Evolutionary conservation across 2,888 invertebrate genomes (phyloP).

Genomic region (Tridacna gigas): DNA sequence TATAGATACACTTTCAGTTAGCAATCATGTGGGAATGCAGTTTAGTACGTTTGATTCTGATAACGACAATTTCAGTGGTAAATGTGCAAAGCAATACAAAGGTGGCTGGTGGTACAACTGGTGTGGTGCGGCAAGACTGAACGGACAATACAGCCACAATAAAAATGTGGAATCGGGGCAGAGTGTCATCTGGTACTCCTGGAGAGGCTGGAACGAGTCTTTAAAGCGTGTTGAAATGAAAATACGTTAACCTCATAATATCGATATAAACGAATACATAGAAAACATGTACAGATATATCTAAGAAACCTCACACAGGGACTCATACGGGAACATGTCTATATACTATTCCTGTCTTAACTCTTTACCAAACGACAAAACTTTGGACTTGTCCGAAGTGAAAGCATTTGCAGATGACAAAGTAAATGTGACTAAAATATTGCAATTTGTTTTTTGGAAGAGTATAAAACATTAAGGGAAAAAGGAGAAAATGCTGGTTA

Average conservation of each 20-base stretch:
- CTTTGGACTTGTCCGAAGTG: too few relatives aligned
- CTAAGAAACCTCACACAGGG: too few relatives aligned
- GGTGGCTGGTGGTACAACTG: neutral
- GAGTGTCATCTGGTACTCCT: neutral
- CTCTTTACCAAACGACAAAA: too few relatives aligned
- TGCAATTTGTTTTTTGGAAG: too few relatives aligned
- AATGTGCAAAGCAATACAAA: neutral
- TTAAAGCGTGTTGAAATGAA: conserved; percentile 1
- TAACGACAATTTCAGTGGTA: neutral
- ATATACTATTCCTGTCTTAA: too few relatives aligned
- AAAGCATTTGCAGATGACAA: too few relatives aligned
- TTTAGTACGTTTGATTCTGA: conserved; percentile 3
- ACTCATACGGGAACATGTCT: too few relatives aligned
- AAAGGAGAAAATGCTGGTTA: too few relatives aligned
- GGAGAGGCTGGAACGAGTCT: neutral
- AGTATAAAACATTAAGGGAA: too few relatives aligned
- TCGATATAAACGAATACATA: too few relatives aligned
- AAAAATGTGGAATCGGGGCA: neutral
- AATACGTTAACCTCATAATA: neutral
- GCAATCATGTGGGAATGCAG: neutral
- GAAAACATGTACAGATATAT: too few relatives aligned
- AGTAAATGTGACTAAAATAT: too few relatives aligned
- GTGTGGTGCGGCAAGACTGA: neutral
- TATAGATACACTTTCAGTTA: neutral
- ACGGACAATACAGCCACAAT: neutral